These are phyloP conservation scores for Capra hircus DNA, from an alignment of 2,113 vertebrate species.

Conservation along the genomic window DNA sequence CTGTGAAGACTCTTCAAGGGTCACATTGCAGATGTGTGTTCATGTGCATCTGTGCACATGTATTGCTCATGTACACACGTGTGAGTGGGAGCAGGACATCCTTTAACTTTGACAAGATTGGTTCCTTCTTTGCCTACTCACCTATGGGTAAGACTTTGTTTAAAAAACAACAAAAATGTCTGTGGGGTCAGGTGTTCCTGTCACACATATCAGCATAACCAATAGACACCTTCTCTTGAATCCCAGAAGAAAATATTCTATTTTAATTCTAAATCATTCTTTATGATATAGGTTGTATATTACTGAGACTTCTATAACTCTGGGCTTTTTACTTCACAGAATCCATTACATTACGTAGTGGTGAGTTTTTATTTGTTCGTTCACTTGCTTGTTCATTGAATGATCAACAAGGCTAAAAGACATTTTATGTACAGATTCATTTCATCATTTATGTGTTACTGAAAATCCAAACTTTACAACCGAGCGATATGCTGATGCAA, in stretches of 20 bases:
- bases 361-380: not conserved
- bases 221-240: not conserved
- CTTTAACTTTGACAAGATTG: not conserved
- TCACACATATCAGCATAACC: not conserved
- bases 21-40: fast-evolving
- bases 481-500: not conserved
- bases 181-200: not conserved
- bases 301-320: not conserved
- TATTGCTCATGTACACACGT: not conserved
- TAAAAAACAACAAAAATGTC: not conserved
- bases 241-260: not conserved
- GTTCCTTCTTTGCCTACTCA: not conserved
- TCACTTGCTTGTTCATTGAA: not conserved
- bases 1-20: not conserved
- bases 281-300: not conserved
- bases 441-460: not conserved
- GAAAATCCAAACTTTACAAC: not conserved
- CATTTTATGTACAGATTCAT: not conserved
- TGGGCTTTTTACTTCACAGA: not conserved
- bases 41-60: fast-evolving
- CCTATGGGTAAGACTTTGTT: not conserved
- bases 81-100: not conserved
- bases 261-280: conserved; percentile 12
- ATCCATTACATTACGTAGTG: not conserved
- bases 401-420: not conserved